Percentiles rank a stretch among this genome's conserved stretches.
Evolutionary conservation across 2,797 vertebrate genomes (phyloP).

Genomic region (Acipenser oxyrinchus): DNA sequence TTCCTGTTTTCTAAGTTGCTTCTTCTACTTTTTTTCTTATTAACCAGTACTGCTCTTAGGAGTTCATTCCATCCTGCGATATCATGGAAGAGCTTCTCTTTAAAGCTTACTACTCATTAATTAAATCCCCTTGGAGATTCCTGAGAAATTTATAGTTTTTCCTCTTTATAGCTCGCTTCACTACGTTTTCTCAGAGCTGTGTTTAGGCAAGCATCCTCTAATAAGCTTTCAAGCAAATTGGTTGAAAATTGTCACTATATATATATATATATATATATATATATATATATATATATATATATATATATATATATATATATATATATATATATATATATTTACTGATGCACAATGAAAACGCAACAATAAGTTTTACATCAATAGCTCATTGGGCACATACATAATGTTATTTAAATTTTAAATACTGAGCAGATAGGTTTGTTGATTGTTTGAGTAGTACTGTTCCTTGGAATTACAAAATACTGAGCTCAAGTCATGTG

Average conservation of each 20-base stretch:
- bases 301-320: too few species aligned
- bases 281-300: slow-evolving; percentile 8
- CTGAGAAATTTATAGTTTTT: background rate
- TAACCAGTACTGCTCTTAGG: background rate
- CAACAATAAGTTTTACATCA: too few species aligned
- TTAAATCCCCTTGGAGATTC: background rate
- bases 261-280: slow-evolving; percentile 7
- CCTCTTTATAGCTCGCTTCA: background rate
- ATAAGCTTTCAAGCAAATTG: background rate
- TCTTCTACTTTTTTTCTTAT: too few species aligned
- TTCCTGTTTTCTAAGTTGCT: too few species aligned
- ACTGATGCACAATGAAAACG: too few species aligned
- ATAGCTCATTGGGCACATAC: too few species aligned
- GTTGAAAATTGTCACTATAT: background rate
- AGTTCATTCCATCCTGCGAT: background rate
- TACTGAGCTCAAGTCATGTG: too few species aligned
- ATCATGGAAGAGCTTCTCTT: background rate
- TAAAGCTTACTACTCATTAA: background rate
- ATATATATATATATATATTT: too few species aligned
- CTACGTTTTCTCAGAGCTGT: background rate
- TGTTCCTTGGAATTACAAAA: too few species aligned
- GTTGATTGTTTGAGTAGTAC: too few species aligned
- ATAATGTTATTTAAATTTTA: too few species aligned
- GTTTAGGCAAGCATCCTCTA: background rate
- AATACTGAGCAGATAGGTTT: too few species aligned